Evolutionary conservation across 2,888 invertebrate species (phyloP).

Genomic region (Chouioia cunea): DNA sequence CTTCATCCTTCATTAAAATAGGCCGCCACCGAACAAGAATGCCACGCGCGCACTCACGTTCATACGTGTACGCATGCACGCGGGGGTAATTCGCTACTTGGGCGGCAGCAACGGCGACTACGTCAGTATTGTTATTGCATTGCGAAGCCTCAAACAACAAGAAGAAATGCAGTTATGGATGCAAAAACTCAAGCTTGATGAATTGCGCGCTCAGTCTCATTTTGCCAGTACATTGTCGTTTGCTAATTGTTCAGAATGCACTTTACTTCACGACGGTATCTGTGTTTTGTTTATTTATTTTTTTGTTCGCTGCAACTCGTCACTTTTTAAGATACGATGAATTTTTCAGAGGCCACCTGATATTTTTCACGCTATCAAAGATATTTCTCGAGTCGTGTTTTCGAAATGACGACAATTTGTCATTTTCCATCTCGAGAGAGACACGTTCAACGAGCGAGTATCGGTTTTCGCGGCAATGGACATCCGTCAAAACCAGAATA

Average conservation of each 20-base stretch:
- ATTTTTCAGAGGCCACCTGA: too few relatives aligned
- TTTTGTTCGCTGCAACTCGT: too few relatives aligned
- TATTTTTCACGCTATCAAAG: too few relatives aligned
- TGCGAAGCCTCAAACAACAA: not conserved
- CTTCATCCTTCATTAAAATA: conserved; percentile 60
- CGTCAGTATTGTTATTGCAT: too few relatives aligned
- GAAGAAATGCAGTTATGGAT: conserved; percentile 19
- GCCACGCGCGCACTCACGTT: conserved; percentile 18
- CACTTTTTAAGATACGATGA: too few relatives aligned
- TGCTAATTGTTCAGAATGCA: conserved; percentile 17
- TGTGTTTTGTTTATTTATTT: too few relatives aligned
- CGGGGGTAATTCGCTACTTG: not conserved
- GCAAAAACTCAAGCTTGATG: conserved; percentile 18
- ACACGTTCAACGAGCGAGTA: too few relatives aligned
- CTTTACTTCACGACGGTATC: too few relatives aligned
- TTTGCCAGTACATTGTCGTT: conserved; percentile 3
- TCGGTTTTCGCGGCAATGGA: conserved; percentile 7
- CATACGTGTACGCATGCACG: not conserved
- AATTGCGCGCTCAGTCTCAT: not conserved
- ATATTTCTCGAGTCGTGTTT: conserved; percentile 4
- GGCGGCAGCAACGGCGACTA: too few relatives aligned
- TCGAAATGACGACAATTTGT: conserved; percentile 39
- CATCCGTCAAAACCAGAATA: not conserved
- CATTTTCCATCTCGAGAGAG: too few relatives aligned
- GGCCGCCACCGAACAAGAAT: conserved; percentile 45